Evolutionary conservation across 2,113 vertebrate genomes (phyloP).

Genomic region (Mirza zaza): DNA sequence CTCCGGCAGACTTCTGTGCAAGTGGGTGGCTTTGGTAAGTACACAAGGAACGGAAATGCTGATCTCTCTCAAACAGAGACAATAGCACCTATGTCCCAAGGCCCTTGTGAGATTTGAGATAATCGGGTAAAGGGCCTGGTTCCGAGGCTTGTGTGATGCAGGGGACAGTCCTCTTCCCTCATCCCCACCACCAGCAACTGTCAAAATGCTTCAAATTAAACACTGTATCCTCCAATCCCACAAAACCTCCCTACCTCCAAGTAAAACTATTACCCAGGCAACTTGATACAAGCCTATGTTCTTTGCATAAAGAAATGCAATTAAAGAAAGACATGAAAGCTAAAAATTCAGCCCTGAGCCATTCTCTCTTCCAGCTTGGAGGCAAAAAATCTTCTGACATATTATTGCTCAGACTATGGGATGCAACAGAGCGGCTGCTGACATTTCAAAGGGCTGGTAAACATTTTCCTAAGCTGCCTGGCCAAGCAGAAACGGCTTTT

Average conservation of each 20-base stretch:
- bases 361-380: not conserved
- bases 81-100: not conserved
- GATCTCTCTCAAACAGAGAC: not conserved
- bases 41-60: fast-evolving
- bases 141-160: fast-evolving
- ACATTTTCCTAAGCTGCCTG: constrained; percentile 40
- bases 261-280: not conserved
- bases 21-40: fast-evolving
- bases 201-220: not conserved
- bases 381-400: not conserved
- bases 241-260: not conserved
- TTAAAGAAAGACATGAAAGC: not conserved
- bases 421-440: not conserved
- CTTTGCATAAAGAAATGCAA: not conserved
- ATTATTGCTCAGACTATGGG: not conserved
- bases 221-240: not conserved
- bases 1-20: not conserved
- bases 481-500: not conserved
- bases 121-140: fast-evolving
- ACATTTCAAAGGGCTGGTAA: constrained; percentile 8
- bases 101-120: not conserved
- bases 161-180: not conserved
- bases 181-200: not conserved
- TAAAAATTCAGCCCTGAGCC: not conserved
- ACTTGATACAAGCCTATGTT: not conserved